These are phyloP conservation scores for Boloria euphrosyne DNA, from an alignment of 2,888 invertebrate genomes.

Conservation along the genomic window DNA sequence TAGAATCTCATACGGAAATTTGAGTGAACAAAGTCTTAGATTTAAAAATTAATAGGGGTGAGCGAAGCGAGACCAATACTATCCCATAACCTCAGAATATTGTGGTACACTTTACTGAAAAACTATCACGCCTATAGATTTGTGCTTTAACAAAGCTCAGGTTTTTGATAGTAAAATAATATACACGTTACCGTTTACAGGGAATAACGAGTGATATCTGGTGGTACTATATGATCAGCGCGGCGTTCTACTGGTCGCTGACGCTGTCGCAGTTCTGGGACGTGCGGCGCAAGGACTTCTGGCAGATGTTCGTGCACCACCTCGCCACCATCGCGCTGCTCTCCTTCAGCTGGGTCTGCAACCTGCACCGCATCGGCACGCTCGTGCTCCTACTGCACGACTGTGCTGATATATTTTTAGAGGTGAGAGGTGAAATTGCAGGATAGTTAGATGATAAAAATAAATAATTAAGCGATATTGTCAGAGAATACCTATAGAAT, in stretches of 20 bases:
- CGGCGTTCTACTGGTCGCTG: conserved; percentile 97
- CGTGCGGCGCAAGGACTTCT: conserved; percentile 95
- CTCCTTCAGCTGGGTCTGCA: conserved; percentile 96
- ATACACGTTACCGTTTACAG: conserved; percentile 71
- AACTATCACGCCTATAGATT: too few relatives aligned
- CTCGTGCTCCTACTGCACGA: conserved; percentile 94
- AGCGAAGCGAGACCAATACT: too few relatives aligned
- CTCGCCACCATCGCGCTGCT: conserved; percentile 95
- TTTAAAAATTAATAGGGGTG: too few relatives aligned
- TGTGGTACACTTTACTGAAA: too few relatives aligned
- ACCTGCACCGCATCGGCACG: conserved; percentile 95
- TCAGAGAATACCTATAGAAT: too few relatives aligned
- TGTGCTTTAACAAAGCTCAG: too few relatives aligned
- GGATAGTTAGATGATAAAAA: too few relatives aligned
- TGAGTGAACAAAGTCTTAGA: too few relatives aligned
- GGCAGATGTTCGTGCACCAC: conserved; percentile 99
- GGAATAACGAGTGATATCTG: conserved; percentile 91
- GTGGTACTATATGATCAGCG: conserved; percentile 98
- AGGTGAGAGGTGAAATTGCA: conserved; percentile 75
- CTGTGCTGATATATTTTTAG: conserved; percentile 94
- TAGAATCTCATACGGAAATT: background rate
- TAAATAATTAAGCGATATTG: too few relatives aligned
- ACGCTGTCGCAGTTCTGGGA: conserved; percentile 97
- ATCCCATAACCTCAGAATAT: too few relatives aligned
- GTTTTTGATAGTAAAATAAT: background rate